Evolutionary conservation across 2,888 invertebrate species (phyloP).

Genomic region (Endotricha flammealis): DNA sequence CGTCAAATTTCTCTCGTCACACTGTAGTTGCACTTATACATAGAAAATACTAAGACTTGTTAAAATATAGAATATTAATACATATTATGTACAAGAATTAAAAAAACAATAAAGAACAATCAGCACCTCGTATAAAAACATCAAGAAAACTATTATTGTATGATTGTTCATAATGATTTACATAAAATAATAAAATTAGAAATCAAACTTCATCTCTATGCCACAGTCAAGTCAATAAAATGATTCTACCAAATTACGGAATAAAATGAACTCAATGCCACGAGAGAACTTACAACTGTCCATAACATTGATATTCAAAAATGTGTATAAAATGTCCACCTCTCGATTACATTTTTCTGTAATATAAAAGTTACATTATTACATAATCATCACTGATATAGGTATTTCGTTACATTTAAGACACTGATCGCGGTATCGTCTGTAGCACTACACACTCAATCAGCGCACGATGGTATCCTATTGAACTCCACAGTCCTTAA

Average conservation of each 20-base stretch:
- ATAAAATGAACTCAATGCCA: constrained; percentile 59
- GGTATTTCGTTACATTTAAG: constrained; percentile 29
- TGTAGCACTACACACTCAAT: constrained; percentile 56
- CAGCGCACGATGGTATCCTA: constrained; percentile 50
- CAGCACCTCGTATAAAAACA: constrained; percentile 3
- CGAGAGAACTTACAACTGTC: constrained; percentile 68
- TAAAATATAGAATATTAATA: constrained; percentile 49
- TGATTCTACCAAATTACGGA: constrained; percentile 22
- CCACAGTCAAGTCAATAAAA: constrained; percentile 5
- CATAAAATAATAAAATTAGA: constrained; percentile 2
- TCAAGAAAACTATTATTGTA: background rate
- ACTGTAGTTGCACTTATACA: constrained; percentile 71
- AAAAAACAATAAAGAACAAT: constrained; percentile 17
- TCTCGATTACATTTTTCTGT: constrained; percentile 64
- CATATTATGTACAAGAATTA: constrained; percentile 51
- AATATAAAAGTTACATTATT: constrained; percentile 63
- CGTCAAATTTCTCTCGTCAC: constrained; percentile 69
- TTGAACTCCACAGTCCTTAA: constrained; percentile 56
- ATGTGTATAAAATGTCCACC: constrained; percentile 73
- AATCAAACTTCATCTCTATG: background rate
- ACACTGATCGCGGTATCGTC: constrained; percentile 47
- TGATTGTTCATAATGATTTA: constrained; percentile 4
- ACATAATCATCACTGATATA: constrained; percentile 55
- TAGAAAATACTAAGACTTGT: constrained; percentile 43
- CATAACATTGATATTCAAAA: constrained; percentile 60